These are phyloP conservation scores for Nerophis ophidion DNA, from an alignment of 2,113 vertebrate species.

Conservation along the genomic window DNA sequence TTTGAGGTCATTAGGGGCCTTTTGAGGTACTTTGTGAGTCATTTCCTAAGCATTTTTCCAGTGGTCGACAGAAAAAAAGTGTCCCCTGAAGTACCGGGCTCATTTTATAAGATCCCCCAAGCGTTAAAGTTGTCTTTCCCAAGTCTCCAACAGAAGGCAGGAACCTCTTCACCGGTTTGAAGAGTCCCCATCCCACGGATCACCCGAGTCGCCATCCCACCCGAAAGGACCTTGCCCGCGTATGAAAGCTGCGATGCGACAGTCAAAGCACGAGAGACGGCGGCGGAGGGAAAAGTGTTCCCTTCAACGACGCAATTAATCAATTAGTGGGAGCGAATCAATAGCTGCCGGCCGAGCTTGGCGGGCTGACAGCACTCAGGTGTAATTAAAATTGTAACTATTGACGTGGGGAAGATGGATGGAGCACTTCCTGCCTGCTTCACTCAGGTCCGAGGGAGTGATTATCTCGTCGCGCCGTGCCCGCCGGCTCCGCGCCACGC, in stretches of 20 bases:
- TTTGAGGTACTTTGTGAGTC: no score
- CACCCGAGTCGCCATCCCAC: neutral
- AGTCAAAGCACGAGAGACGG: constrained; percentile 4
- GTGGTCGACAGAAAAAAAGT: no score
- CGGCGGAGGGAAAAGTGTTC: constrained; percentile 18
- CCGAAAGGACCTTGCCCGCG: neutral
- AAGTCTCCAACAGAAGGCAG: no score
- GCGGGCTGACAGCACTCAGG: constrained; percentile 71
- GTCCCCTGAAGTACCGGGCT: no score
- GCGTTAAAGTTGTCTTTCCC: no score
- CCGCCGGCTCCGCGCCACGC: no score
- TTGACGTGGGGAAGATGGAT: constrained; percentile 74
- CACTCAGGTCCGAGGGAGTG: constrained; percentile 30
- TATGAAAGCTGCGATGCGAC: constrained; percentile 13
- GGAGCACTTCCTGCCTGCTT: constrained; percentile 39
- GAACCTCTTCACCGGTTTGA: no score
- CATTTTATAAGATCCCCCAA: no score
- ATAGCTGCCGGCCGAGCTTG: constrained; percentile 53
- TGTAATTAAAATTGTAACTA: constrained; percentile 79
- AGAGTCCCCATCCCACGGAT: no score
- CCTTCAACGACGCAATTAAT: constrained; percentile 68
- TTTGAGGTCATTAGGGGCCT: no score
- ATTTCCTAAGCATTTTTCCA: no score
- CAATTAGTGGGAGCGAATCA: constrained; percentile 67
- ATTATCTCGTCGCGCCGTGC: constrained; percentile 24